Percentiles rank a stretch among this genome's conserved stretches.
Conservation (phyloP, 2,797 vertebrate species). For the Rhinichthys osculus region DNA sequence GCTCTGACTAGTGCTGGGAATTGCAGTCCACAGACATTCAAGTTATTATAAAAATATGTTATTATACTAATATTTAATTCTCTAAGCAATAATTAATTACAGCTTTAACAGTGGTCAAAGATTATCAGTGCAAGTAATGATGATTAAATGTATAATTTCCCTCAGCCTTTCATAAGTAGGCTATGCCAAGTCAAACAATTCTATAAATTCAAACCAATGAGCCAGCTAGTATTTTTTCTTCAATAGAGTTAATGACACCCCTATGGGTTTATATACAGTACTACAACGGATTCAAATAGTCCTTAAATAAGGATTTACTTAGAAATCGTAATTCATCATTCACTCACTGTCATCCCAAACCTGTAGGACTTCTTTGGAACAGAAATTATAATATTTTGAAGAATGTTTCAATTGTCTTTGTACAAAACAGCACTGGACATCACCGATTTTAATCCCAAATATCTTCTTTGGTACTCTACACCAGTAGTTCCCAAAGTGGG, state of each 20-base stretch:
- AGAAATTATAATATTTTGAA: background rate
- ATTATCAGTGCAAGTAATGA: background rate
- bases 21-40: background rate
- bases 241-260: background rate
- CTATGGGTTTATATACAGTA: background rate
- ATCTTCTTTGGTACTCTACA: background rate
- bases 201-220: background rate
- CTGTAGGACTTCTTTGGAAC: background rate
- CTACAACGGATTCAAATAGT: background rate
- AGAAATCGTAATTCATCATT: background rate
- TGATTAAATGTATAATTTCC: conserved; percentile 10
- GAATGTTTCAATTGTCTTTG: background rate
- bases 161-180: background rate
- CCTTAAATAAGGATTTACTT: background rate
- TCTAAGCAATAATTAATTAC: conserved; percentile 17
- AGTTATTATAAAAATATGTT: background rate
- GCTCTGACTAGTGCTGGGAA: background rate
- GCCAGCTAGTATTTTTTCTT: background rate
- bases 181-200: conserved; percentile 3
- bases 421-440: background rate
- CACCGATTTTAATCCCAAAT: background rate
- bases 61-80: background rate
- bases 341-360: background rate
- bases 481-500: no score
- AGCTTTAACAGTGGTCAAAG: background rate